These are phyloP conservation scores for Palythoa grandiflora DNA, from an alignment of 92 coral and sea anemone species.

Conservation along the genomic window DNA sequence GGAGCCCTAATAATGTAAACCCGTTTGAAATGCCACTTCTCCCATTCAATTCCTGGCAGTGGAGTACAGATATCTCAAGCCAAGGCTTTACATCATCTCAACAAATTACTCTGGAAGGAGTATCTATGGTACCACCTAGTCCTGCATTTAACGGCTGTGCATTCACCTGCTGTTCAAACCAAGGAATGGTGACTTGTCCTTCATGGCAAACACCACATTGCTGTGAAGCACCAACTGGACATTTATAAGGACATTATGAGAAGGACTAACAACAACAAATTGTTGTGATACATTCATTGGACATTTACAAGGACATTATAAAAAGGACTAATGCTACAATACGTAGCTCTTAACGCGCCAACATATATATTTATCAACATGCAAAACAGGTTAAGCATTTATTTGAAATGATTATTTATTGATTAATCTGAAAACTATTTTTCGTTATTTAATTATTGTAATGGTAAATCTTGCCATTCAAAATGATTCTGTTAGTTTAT, in stretches of 20 bases:
- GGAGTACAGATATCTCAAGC: slow-evolving; percentile 25
- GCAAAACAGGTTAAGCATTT: neutral
- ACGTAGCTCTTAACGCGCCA: neutral
- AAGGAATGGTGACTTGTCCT: neutral
- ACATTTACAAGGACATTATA: slow-evolving; percentile 23
- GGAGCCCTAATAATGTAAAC: slow-evolving; percentile 22
- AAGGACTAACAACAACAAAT: slow-evolving; percentile 2
- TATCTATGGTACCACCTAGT: neutral
- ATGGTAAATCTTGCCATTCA: neutral
- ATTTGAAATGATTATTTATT: slow-evolving; percentile 27
- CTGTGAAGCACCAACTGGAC: slow-evolving; percentile 2
- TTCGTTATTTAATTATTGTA: slow-evolving; percentile 17
- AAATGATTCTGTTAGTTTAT: neutral
- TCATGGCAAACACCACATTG: slow-evolving; percentile 28
- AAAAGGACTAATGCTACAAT: neutral
- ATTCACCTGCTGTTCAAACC: slow-evolving; percentile 27
- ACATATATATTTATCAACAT: neutral
- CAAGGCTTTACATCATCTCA: neutral
- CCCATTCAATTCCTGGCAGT: slow-evolving; percentile 35
- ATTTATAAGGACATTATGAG: slow-evolving; percentile 20
- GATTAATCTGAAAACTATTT: neutral
- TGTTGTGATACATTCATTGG: slow-evolving; percentile 3
- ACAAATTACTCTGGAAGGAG: neutral
- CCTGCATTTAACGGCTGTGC: neutral
- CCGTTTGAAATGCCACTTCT: slow-evolving; percentile 36